Conservation (phyloP, 2,113 vertebrate species). For the Melanerpes aurifrons region DNA sequence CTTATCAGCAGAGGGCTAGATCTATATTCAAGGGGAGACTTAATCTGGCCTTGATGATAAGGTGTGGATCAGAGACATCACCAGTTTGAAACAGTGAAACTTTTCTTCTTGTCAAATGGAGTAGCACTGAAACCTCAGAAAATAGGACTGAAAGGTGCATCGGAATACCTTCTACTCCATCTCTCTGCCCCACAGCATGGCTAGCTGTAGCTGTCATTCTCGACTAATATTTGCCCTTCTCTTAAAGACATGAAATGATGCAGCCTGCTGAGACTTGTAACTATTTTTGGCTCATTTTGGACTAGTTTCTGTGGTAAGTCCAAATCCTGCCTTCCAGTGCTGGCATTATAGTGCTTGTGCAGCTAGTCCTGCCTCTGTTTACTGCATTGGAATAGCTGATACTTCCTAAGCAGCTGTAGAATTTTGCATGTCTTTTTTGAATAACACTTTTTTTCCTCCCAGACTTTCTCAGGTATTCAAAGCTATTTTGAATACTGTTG, state of each 20-base stretch:
- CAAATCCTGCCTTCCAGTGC: not conserved
- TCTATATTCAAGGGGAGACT: not conserved
- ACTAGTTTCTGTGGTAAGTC: not conserved
- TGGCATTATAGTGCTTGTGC: not conserved
- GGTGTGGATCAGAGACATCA: not conserved
- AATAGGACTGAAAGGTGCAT: not conserved
- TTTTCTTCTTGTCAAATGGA: not conserved
- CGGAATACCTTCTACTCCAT: not conserved
- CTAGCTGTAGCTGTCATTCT: not conserved
- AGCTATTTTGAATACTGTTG: slow-evolving; percentile 29
- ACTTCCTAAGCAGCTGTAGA: slow-evolving; percentile 1
- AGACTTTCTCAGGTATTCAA: slow-evolving; percentile 10
- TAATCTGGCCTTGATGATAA: not conserved
- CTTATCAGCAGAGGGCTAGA: not conserved
- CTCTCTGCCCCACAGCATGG: accelerated
- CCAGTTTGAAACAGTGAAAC: not conserved
- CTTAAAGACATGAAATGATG: not conserved
- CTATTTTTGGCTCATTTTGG: not conserved
- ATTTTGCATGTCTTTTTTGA: slow-evolving; percentile 41
- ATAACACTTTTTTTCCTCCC: not conserved
- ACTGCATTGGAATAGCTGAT: slow-evolving; percentile 9
- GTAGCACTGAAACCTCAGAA: not conserved
- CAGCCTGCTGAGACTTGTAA: not conserved
- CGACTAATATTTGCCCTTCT: not conserved
- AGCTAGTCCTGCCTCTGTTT: not conserved